A percentile compares a stretch with the other conserved stretches of the same genome.
Evolutionary conservation across 2,797 vertebrate genomes (phyloP).

Genomic region (Myripristis murdjan): DNA sequence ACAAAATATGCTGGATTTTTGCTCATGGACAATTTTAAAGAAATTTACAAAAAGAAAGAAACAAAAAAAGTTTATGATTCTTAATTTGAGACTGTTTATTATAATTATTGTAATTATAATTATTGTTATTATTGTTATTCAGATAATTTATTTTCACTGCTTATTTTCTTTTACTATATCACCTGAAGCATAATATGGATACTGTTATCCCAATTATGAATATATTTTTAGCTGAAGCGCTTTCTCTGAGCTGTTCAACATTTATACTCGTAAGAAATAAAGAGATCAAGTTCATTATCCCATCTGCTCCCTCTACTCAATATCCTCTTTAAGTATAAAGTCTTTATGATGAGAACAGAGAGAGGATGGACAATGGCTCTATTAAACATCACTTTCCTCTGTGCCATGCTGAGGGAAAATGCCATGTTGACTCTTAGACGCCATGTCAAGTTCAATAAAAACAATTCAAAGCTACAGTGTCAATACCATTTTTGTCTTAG

Average conservation of each 20-base stretch:
- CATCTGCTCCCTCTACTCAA: slow-evolving; percentile 52
- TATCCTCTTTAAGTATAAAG: slow-evolving; percentile 7
- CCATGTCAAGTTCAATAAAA: neutral
- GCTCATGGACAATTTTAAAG: slow-evolving; percentile 78
- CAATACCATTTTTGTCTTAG: neutral
- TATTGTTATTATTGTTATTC: slow-evolving; percentile 75
- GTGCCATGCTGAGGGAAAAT: neutral
- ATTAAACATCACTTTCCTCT: neutral
- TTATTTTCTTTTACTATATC: slow-evolving; percentile 72
- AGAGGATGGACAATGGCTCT: neutral
- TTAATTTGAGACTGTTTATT: slow-evolving; percentile 83
- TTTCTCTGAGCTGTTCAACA: slow-evolving; percentile 78
- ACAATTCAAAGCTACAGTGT: neutral
- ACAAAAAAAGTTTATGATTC: slow-evolving; percentile 76
- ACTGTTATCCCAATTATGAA: slow-evolving; percentile 76
- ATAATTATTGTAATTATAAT: slow-evolving; percentile 80
- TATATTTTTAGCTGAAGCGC: slow-evolving; percentile 83
- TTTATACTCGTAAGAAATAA: slow-evolving; percentile 83
- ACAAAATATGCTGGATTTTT: slow-evolving; percentile 82
- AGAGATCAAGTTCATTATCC: slow-evolving; percentile 66
- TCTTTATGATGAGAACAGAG: slow-evolving; percentile 13
- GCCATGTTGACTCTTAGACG: slow-evolving; percentile 1
- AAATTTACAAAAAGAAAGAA: slow-evolving; percentile 69
- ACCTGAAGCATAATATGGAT: slow-evolving; percentile 72
- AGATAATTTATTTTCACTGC: slow-evolving; percentile 86